These are phyloP conservation scores for Cephalotes varians DNA, from an alignment of 2,888 invertebrate genomes.

Conservation along the genomic window DNA sequence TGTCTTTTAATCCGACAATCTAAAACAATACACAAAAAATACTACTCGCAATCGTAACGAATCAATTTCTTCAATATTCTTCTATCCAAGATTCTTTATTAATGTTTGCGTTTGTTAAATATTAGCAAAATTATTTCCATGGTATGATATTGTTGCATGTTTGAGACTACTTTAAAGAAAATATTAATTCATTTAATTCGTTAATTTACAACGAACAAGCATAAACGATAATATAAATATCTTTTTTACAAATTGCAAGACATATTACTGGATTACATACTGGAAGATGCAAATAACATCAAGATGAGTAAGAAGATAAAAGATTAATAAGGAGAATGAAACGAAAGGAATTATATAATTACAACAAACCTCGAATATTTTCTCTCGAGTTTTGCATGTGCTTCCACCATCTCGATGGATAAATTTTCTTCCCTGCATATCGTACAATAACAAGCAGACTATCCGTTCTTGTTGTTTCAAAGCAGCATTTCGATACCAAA, in stretches of 20 bases:
- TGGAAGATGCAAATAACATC: too few relatives aligned
- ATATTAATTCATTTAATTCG: not conserved
- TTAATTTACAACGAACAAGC: not conserved
- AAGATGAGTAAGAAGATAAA: not conserved
- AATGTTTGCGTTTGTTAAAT: too few relatives aligned
- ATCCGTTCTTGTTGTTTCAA: conserved; percentile 83
- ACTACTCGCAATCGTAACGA: not conserved
- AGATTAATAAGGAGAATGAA: not conserved
- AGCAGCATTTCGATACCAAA: conserved; percentile 87
- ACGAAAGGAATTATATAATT: not conserved
- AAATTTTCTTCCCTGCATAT: conserved; percentile 89
- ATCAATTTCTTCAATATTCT: not conserved
- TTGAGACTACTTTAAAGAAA: too few relatives aligned
- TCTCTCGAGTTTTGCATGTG: conserved; percentile 69
- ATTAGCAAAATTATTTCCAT: not conserved
- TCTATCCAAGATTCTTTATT: not conserved
- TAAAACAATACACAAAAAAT: conserved; percentile 42
- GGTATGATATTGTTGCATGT: not conserved
- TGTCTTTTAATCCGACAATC: conserved; percentile 85
- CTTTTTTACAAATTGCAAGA: not conserved
- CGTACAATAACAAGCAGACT: conserved; percentile 91
- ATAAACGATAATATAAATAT: not conserved
- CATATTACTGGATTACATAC: too few relatives aligned
- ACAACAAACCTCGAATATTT: conserved; percentile 68
- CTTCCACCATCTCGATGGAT: conserved; percentile 71